Percentiles rank a stretch among this genome's conserved stretches.
Evolutionary conservation across 2,888 invertebrate genomes (phyloP).

Genomic region (Leucophora obtusa): DNA sequence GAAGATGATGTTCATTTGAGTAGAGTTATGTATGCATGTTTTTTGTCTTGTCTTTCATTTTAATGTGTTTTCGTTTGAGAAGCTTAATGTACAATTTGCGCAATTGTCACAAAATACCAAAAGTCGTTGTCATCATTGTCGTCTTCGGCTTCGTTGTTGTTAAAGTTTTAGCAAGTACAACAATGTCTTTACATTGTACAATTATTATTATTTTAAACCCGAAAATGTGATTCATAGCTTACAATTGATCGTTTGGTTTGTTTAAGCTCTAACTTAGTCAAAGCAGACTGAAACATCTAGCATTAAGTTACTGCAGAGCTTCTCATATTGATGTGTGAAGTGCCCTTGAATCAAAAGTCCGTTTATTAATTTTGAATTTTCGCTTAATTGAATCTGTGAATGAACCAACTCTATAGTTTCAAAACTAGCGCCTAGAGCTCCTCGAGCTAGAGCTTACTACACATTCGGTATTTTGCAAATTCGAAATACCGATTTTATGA

Average conservation of each 20-base stretch:
- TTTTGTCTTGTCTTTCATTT: conserved; percentile 22
- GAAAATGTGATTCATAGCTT: conserved; percentile 39
- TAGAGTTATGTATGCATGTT: conserved; percentile 38
- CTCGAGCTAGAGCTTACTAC: no score
- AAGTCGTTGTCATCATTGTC: conserved; percentile 44
- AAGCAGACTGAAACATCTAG: neutral
- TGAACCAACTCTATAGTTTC: no score
- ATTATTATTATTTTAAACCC: conserved; percentile 24
- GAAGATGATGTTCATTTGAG: conserved; percentile 35
- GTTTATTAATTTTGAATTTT: no score
- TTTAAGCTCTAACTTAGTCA: neutral
- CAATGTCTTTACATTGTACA: conserved; percentile 34
- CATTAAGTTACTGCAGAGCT: neutral
- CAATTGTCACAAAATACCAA: conserved; percentile 50
- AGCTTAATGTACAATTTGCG: conserved; percentile 49
- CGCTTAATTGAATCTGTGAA: no score
- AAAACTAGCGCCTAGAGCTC: no score
- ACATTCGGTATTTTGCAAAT: no score
- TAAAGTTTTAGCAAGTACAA: conserved; percentile 15
- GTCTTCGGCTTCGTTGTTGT: conserved; percentile 25
- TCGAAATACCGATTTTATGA: no score
- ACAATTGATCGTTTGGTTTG: conserved; percentile 46
- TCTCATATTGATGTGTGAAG: neutral
- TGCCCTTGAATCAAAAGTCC: no score
- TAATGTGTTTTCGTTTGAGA: conserved; percentile 18